Evolutionary conservation across 2,797 vertebrate genomes (phyloP), one percentile per base, ranked within the genome.

Genomic region (Crenichthys baileyi): DNA sequence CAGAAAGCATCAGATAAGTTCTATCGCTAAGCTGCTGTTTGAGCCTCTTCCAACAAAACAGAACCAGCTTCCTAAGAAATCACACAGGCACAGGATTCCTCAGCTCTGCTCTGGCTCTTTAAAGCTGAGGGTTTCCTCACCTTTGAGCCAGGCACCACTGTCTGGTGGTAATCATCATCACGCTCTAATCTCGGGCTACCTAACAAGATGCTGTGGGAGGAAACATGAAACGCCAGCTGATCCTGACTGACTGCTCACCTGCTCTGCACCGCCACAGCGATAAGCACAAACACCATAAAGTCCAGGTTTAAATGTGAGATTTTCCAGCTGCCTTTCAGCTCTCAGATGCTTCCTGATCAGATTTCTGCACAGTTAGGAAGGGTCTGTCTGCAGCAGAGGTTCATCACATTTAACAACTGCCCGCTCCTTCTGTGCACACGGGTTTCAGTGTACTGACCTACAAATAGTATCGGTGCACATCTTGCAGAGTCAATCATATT

Each of bases 161-260:
- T 9, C 20, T 67, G 9, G 4, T 67, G 36, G 36, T 1, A 24
- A 41, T 41, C 22, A 67, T 44, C 36, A 41, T 20, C 39, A 67
- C 20, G 41, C 20, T 67, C 36, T 24, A 67, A 67, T 67, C 29
- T 5, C 8, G 36, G 11, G 39, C 8, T 4, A 67, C 41, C 24
- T 67, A 44, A 67, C 22, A 67, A 24, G 4, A 67, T 67, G 18
- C 63, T 41, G 36, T 41, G 20, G 20, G 9, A 41, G 39, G 61
- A 39, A 65, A 65, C 61, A 9, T 41, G 39, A 67, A 8, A 9
- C 3, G 9, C 20, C 22, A 44, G 18, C 22, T 2, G 36, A 67
- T 67, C 8, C 36, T 44, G 36, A 67, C 36, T 67, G 63, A 67
- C 63, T 67, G 63, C 63, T 67, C 20, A 24, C 63, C 63, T 67